Conservation (phyloP, 2,113 vertebrate genomes). For the Monopterus albus region DNA sequence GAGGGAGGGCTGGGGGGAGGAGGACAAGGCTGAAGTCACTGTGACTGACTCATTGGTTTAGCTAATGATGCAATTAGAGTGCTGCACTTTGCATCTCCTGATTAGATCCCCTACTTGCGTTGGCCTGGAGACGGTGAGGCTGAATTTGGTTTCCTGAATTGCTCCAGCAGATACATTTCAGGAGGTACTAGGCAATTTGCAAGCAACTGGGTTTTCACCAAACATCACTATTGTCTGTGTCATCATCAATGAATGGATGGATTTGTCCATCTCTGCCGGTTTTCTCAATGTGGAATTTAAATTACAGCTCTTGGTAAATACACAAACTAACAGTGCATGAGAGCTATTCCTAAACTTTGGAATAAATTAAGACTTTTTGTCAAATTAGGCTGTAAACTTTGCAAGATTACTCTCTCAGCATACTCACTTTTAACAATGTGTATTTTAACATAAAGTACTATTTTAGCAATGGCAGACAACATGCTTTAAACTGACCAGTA, state of each 20-base stretch:
- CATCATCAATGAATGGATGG: slow-evolving; percentile 6
- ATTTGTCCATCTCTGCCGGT: neutral
- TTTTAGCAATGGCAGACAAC: neutral
- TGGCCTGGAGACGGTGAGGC: slow-evolving; percentile 49
- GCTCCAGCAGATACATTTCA: slow-evolving; percentile 32
- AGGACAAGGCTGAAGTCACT: slow-evolving; percentile 61
- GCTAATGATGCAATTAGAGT: slow-evolving; percentile 82
- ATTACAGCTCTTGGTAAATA: neutral
- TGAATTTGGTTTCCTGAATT: slow-evolving; percentile 31
- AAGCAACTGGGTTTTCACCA: slow-evolving; percentile 25
- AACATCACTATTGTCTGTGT: slow-evolving; percentile 14
- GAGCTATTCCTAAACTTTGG: neutral
- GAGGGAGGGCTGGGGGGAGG: slow-evolving; percentile 41
- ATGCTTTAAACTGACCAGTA: slow-evolving; percentile 1
- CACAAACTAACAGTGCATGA: neutral
- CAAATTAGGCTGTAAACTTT: neutral
- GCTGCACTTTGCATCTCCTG: slow-evolving; percentile 74
- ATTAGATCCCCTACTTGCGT: slow-evolving; percentile 60
- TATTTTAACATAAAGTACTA: neutral
- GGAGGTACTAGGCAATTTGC: slow-evolving; percentile 35
- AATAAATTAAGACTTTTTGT: neutral
- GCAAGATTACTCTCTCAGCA: neutral
- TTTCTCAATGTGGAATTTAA: neutral
- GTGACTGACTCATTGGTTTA: slow-evolving; percentile 80
- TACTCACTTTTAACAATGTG: neutral